A percentile compares a stretch with the other conserved stretches of the same genome.
These are phyloP conservation scores for Ctenicera cuprea DNA, from an alignment of 2,888 invertebrate species.

Conservation along the genomic window DNA sequence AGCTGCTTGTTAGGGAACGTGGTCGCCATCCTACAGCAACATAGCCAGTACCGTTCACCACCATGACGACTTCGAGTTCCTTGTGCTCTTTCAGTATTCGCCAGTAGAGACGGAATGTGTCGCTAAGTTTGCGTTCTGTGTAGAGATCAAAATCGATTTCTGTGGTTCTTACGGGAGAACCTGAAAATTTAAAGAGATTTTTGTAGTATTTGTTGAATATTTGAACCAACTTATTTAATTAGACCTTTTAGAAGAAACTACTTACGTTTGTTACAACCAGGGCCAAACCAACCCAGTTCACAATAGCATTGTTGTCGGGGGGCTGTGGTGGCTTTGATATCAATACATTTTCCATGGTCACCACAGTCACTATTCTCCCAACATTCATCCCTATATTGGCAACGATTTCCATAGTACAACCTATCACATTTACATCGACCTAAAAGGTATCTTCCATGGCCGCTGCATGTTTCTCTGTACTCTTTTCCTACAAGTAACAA, in stretches of 20 bases:
- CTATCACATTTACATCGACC: constrained; percentile 88
- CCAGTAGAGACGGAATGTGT: constrained; percentile 89
- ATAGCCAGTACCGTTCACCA: constrained; percentile 92
- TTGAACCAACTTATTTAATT: background rate
- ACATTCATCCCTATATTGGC: constrained; percentile 94
- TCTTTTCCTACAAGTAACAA: constrained; percentile 77
- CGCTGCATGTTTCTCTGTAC: constrained; percentile 89
- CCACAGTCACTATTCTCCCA: constrained; percentile 90
- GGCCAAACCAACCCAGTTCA: constrained; percentile 91
- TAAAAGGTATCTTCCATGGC: constrained; percentile 86
- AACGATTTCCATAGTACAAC: constrained; percentile 86
- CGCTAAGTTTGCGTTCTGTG: constrained; percentile 82
- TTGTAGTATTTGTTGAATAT: no score
- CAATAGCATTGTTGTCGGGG: constrained; percentile 94
- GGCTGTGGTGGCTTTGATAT: constrained; percentile 85
- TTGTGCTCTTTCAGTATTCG: constrained; percentile 85
- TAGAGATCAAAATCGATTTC: constrained; percentile 84
- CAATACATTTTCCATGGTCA: constrained; percentile 88
- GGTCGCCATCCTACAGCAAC: constrained; percentile 96
- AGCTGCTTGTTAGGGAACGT: constrained; percentile 81
- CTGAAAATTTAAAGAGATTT: constrained; percentile 70
- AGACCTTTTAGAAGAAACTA: background rate
- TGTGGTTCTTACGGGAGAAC: constrained; percentile 84
- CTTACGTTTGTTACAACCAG: constrained; percentile 89
- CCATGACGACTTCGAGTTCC: constrained; percentile 92